These are phyloP conservation scores for Ophraella communa DNA, from an alignment of 2,888 invertebrate genomes.

Conservation along the genomic window DNA sequence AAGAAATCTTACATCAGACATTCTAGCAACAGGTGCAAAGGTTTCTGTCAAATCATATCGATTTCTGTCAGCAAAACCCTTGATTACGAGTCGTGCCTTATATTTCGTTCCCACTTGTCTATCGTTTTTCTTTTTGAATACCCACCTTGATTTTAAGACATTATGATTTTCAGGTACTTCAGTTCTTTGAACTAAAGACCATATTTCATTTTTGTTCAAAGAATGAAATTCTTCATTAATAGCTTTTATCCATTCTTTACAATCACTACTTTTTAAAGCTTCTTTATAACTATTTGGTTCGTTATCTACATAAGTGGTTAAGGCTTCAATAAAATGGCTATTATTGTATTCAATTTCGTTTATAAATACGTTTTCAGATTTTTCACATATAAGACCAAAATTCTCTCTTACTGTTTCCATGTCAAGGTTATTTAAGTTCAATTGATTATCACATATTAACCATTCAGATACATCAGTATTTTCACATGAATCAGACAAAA, in stretches of 20 bases:
- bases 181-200: neutral
- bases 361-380: neutral
- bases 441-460: neutral
- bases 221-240: neutral
- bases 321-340: neutral
- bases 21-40: conserved; percentile 31
- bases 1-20: conserved; percentile 22
- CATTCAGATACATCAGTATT: neutral
- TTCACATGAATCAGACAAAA: neutral
- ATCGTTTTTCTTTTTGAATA: neutral
- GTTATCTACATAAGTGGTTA: neutral
- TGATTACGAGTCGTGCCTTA: conserved; percentile 1
- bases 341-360: neutral
- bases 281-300: neutral
- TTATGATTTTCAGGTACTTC: neutral
- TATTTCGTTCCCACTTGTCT: neutral
- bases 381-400: neutral
- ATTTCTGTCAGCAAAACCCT: conserved; percentile 13
- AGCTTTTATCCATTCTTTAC: neutral
- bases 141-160: neutral
- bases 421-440: neutral
- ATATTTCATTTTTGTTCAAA: neutral
- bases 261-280: neutral
- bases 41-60: conserved; percentile 18
- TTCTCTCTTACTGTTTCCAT: neutral